Evolutionary conservation across 1,140 invertebrate species (phyloP), one percentile per base, ranked within the genome.

Genomic region (Carcinoscorpius rotundicauda): DNA sequence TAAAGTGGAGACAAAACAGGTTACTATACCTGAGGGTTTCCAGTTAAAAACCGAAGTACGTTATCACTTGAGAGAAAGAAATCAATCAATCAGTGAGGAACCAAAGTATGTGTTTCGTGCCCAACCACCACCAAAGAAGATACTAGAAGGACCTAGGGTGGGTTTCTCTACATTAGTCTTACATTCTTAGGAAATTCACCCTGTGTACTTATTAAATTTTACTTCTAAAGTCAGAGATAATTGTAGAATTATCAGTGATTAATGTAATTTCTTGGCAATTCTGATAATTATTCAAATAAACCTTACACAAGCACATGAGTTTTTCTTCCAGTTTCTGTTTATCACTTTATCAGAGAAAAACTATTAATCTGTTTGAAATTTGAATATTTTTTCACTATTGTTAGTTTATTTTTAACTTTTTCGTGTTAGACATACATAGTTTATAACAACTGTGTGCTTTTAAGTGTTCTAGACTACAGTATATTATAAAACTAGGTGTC

Each of bases 141-240:
- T 67, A 49, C 58, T 64, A 8, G 52, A n/a, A 58, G 62, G 66
- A 10, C 62, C 62, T 11, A 58, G 10, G n/a, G 66, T 67, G 64
- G 61, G 62, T 60, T 62, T 49, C 6, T 4, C 4, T 8, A 29
- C 52, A 48, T 64, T 29, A 29, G 29, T 29, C 29, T 29, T 29
- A 29, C 29, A 29, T 29, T 29, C 29, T 29, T 29, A 29, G 29
- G 29, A 29, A 29, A 29, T 29, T 29, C 29, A 29, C 29, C 29
- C 29, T 29, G 0, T 2, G 29, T 29, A 29, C 29, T 29, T 29
- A 29, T 29, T 29, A 29, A 29, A 29, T 29, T 29, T 29, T 29
- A 29, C 29, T 29, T 29, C 29, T 29, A 29, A 29, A 2, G 29
- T 29, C 29, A 0, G 29, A 2, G n/a, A n/a, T n/a, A n/a, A 1